Evolutionary conservation across 2,888 invertebrate genomes (phyloP), one percentile per base, ranked within the genome.

Genomic region (Apamea monoglypha): DNA sequence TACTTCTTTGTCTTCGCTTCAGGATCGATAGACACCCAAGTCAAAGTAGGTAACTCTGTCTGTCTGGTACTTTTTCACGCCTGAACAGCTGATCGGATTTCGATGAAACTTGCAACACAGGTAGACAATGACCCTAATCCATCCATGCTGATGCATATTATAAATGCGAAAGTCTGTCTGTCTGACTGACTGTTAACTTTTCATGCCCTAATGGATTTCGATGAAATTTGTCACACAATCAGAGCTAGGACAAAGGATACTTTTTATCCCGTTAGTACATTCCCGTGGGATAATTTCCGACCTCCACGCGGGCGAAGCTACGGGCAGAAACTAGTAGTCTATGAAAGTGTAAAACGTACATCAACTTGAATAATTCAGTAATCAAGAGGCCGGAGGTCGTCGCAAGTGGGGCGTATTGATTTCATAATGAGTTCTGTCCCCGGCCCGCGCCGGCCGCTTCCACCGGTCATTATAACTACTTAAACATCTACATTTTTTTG

Each of bases 371-470:
- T 91, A 87, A 89, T 86, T 90, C 63, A 89, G 70, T 79, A 82
- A 87, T 84, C 76, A 73, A 80, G 84, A 87, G 89, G 88, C 83
- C 90, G 87, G 85, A 92, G 92, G 91, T 91, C 90, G 91, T 40
- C 59, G 69, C 75, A 78, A 83, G 79, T 89, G 83, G 76, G 44
- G 72, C 82, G 88, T 89, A 89, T 90, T 88, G 89, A 89, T 89
- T 89, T 73, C 70, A 74, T 83, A 86, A 87, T 85, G 81, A 82
- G 86, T 78, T 75, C 56, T 74, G 87, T 79, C 78, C 76, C 74
- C 56, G 67, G 40, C 53, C 70, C 40, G 63, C 29, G 29, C 67
- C 63, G 56, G 64, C 53, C 53, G 64, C 68, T 66, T 74, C 69
- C 69, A 78, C 74, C 66, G 59, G 1, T 69, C 74, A 72, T 76